Evolutionary conservation across 35 echinoderm and acorn worm species (phyloP).

Genomic region (Ptychodera flava): DNA sequence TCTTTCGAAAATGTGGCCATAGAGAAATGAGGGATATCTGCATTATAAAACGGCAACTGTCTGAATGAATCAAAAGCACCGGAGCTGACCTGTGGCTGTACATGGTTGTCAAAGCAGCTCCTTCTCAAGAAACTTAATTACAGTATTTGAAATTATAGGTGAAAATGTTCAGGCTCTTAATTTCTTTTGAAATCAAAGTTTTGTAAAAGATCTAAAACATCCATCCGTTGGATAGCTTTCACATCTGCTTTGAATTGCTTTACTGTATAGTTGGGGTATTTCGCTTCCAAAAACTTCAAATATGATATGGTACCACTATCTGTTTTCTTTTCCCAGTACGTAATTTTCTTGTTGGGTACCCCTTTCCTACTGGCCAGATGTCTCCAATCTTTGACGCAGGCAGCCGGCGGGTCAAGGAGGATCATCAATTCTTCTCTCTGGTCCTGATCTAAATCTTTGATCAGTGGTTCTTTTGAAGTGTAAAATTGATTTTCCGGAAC

Average conservation of each 20-base stretch:
- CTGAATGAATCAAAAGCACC: too few relatives aligned
- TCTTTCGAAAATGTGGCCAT: too few relatives aligned
- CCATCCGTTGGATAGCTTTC: neutral
- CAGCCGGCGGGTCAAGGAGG: slow-evolving; percentile 9
- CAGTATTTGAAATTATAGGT: too few relatives aligned
- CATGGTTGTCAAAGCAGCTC: too few relatives aligned
- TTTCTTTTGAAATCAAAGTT: too few relatives aligned
- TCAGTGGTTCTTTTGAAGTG: neutral
- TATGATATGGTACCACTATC: slow-evolving; percentile 2
- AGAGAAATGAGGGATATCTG: too few relatives aligned
- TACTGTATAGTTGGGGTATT: neutral
- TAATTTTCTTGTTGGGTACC: slow-evolving; percentile 14
- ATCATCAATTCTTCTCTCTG: neutral
- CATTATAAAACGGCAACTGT: too few relatives aligned
- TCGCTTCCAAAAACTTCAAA: neutral
- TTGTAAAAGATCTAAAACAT: slow-evolving; percentile 22
- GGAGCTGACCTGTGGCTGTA: too few relatives aligned
- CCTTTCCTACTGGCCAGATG: slow-evolving; percentile 17
- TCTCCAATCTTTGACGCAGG: slow-evolving; percentile 22
- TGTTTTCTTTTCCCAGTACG: slow-evolving; percentile 16
- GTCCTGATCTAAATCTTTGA: neutral
- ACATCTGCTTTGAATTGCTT: slow-evolving; percentile 14
- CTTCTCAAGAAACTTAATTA: too few relatives aligned
- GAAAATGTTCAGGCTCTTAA: too few relatives aligned
- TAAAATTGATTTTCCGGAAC: neutral